Conservation (phyloP, 2,113 vertebrate genomes). For the Xiphorhynchus elegans region DNA sequence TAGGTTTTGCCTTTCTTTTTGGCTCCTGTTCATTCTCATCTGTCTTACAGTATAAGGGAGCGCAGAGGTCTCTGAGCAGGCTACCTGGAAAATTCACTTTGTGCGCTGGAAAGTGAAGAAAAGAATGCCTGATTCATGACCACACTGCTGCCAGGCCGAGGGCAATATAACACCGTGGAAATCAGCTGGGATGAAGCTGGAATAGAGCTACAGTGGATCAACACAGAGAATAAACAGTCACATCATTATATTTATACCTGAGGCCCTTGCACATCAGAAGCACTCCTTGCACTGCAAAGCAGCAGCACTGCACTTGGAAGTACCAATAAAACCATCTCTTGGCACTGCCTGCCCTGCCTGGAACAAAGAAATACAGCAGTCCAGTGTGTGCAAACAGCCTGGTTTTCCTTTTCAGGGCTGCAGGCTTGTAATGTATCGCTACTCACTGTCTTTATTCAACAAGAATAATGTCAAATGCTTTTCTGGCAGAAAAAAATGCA, state of each 20-base stretch:
- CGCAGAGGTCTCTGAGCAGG: not conserved
- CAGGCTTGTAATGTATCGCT: not conserved
- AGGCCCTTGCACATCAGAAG: not conserved
- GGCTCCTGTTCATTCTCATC: not conserved
- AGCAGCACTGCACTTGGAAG: not conserved
- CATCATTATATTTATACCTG: not conserved
- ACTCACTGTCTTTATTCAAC: not conserved
- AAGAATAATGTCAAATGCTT: conserved; percentile 36
- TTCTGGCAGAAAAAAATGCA: conserved; percentile 39
- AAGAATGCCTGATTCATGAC: not conserved
- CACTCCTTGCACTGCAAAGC: not conserved
- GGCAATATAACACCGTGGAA: not conserved
- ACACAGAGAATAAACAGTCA: not conserved
- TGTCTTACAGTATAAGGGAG: not conserved
- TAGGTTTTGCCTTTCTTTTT: not conserved
- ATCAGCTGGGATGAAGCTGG: not conserved
- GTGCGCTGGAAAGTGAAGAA: not conserved
- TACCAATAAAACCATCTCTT: not conserved
- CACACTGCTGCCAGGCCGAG: accelerated
- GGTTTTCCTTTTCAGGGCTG: not conserved
- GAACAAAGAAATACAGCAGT: not conserved
- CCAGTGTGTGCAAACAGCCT: not conserved
- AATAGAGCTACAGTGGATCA: not conserved
- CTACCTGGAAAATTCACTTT: not conserved
- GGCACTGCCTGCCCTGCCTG: not conserved